Evolutionary conservation across 2,888 invertebrate genomes (phyloP).

Genomic region (Yponomeuta plumbellus): DNA sequence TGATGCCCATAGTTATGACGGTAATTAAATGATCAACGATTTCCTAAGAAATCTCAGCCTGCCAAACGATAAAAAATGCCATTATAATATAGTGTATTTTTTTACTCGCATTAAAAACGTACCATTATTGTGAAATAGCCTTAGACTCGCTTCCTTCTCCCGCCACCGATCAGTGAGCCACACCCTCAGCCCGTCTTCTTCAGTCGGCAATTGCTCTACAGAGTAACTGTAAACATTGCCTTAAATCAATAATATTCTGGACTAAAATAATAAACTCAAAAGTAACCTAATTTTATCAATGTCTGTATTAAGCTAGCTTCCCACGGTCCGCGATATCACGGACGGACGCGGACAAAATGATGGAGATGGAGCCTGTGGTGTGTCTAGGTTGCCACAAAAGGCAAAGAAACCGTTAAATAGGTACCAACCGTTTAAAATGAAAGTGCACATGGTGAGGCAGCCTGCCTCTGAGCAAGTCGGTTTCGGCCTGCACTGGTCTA

Average conservation of each 20-base stretch:
- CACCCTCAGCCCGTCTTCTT: slow-evolving; percentile 72
- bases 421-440: slow-evolving; percentile 79
- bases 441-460: slow-evolving; percentile 87
- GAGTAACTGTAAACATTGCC: slow-evolving; percentile 69
- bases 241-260: no score
- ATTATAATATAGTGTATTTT: slow-evolving; percentile 23
- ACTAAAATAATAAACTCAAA: no score
- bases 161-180: slow-evolving; percentile 82
- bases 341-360: no score
- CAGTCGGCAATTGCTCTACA: slow-evolving; percentile 74
- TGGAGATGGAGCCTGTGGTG: no score
- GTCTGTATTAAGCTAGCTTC: no score
- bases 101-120: slow-evolving; percentile 29
- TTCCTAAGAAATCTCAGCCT: neutral
- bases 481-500: slow-evolving; percentile 84
- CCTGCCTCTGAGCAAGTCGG: slow-evolving; percentile 80
- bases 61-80: slow-evolving; percentile 47
- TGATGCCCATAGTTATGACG: no score
- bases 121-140: slow-evolving; percentile 77
- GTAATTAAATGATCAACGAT: no score
- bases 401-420: no score
- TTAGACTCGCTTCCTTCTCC: slow-evolving; percentile 79
- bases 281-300: no score
- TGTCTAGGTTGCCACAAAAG: no score
- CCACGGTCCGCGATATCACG: no score